A percentile compares a stretch with the other conserved stretches of the same genome.
phyloP scores from a whole-genome alignment of 2,888 invertebrate genomes.

The Nemotelus nigrinus region DNA sequence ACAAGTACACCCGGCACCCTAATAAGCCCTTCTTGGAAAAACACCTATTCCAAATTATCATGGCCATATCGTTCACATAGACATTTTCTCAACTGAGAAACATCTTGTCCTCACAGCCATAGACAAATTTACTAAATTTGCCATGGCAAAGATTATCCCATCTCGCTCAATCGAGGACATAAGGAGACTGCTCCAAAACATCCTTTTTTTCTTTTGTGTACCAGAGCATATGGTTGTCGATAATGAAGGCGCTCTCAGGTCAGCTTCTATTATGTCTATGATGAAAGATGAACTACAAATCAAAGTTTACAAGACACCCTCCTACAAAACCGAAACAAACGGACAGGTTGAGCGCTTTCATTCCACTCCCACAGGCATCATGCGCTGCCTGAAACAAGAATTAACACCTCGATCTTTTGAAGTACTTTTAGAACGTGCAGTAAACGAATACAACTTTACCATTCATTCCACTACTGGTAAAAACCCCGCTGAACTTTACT shows the following conservation, averaged over 20 bases:
- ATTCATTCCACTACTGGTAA: conserved; percentile 47
- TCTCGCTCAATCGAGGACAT: conserved; percentile 42
- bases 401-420: neutral
- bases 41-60: conserved; percentile 39
- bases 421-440: neutral
- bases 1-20: conserved; percentile 46
- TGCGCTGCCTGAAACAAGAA: conserved; percentile 19
- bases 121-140: conserved; percentile 49
- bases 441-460: conserved; percentile 42
- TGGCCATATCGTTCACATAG: conserved; percentile 33
- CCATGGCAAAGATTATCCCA: conserved; percentile 26
- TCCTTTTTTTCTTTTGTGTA: conserved; percentile 28
- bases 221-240: conserved; percentile 41
- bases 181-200: conserved; percentile 31
- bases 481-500: conserved; percentile 46
- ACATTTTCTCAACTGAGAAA: conserved; percentile 44
- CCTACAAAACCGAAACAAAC: conserved; percentile 38
- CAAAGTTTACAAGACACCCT: conserved; percentile 6
- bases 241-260: neutral
- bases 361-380: conserved; percentile 12
- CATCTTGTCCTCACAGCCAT: conserved; percentile 47
- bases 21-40: conserved; percentile 22
- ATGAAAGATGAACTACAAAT: conserved; percentile 24
- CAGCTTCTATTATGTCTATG: neutral
- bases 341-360: conserved; percentile 16